Conservation (phyloP, 2,797 vertebrate genomes). For the Momotus momota region DNA sequence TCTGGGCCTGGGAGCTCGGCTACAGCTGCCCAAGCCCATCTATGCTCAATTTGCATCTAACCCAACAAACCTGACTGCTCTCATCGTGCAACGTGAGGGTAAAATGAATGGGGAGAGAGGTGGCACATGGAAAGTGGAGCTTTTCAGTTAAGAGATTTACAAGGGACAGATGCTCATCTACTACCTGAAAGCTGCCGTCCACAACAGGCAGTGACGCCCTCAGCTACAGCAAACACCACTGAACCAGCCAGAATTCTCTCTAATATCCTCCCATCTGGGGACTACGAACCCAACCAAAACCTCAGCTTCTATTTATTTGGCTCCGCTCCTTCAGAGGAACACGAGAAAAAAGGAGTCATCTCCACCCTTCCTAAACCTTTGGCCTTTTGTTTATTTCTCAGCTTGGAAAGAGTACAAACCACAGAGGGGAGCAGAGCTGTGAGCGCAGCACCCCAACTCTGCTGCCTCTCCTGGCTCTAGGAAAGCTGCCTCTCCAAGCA, state of each 20-base stretch:
- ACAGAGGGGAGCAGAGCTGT: background rate
- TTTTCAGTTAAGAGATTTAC: background rate
- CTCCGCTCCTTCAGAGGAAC: background rate
- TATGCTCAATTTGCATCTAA: background rate
- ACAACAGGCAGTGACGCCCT: background rate
- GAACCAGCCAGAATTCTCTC: background rate
- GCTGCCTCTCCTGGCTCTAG: background rate
- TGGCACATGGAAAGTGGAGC: background rate
- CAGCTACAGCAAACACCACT: background rate
- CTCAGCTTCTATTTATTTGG: background rate
- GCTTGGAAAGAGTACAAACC: background rate
- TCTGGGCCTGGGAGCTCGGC: background rate
- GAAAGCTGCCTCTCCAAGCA: background rate
- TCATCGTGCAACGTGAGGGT: background rate
- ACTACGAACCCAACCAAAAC: background rate
- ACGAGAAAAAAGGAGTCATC: background rate
- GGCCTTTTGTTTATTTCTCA: background rate
- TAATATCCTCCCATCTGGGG: background rate
- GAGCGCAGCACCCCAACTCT: background rate
- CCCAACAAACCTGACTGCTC: fast-evolving
- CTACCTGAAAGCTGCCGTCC: background rate
- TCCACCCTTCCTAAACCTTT: background rate
- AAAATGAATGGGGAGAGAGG: background rate
- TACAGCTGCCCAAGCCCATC: background rate
- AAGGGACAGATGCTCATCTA: background rate